Percentiles rank a stretch among this genome's conserved stretches.
These are phyloP conservation scores for Pterostichus madidus DNA, from an alignment of 2,888 invertebrate genomes.

Conservation along the genomic window DNA sequence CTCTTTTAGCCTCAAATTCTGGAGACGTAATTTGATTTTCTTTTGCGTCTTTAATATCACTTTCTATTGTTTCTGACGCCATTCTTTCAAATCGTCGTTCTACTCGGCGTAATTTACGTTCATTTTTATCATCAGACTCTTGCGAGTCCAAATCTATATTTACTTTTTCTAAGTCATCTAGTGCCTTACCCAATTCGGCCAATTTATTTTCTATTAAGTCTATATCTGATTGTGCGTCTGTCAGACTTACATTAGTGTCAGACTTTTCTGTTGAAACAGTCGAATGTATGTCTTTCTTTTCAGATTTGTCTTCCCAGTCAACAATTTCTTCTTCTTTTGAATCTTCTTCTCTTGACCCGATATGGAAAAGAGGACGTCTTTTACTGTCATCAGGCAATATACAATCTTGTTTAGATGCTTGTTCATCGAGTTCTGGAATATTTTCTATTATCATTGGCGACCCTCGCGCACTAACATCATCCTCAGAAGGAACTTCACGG, in stretches of 20 bases:
- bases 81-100: slow-evolving; percentile 79
- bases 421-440: slow-evolving; percentile 42
- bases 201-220: slow-evolving; percentile 75
- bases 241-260: slow-evolving; percentile 62
- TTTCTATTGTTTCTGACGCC: slow-evolving; percentile 77
- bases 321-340: slow-evolving; percentile 62
- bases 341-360: slow-evolving; percentile 77
- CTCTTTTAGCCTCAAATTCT: slow-evolving; percentile 74
- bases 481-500: neutral
- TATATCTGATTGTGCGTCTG: slow-evolving; percentile 71
- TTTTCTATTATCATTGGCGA: slow-evolving; percentile 59
- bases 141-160: slow-evolving; percentile 69
- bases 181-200: slow-evolving; percentile 75
- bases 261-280: slow-evolving; percentile 66
- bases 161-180: slow-evolving; percentile 74
- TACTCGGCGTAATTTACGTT: slow-evolving; percentile 76
- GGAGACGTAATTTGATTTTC: slow-evolving; percentile 73
- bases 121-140: slow-evolving; percentile 71
- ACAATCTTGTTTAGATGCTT: slow-evolving; percentile 8
- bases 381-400: slow-evolving; percentile 48
- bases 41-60: slow-evolving; percentile 73
- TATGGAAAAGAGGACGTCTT: slow-evolving; percentile 76
- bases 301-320: slow-evolving; percentile 57
- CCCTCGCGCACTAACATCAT: slow-evolving; percentile 1
- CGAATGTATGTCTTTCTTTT: slow-evolving; percentile 46